Evolutionary conservation across 2,113 vertebrate genomes (phyloP).

Genomic region (Rhodinocichla rosea): DNA sequence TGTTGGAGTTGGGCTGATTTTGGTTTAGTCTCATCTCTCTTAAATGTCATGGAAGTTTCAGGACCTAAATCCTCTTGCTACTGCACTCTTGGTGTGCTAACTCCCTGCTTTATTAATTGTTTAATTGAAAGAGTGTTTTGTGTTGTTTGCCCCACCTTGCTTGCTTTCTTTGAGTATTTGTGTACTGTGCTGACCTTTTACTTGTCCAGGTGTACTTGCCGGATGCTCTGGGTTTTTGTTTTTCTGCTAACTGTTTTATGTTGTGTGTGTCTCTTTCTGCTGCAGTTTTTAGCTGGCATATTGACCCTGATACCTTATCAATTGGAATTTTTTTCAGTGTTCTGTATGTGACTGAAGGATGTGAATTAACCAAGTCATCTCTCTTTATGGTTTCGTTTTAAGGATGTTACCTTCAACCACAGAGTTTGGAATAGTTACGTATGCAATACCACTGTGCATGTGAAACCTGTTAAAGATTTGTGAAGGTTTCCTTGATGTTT

Average conservation of each 20-base stretch:
- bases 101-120: not conserved
- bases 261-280: not conserved
- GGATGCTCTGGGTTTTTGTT: not conserved
- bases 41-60: not conserved
- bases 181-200: not conserved
- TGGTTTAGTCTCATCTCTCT: not conserved
- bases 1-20: not conserved
- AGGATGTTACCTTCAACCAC: fast-evolving
- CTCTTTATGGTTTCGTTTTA: not conserved
- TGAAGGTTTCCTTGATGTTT: not conserved
- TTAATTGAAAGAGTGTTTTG: not conserved
- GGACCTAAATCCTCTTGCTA: not conserved
- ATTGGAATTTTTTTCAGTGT: not conserved
- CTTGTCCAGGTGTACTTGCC: not conserved
- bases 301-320: not conserved
- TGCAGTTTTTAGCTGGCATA: not conserved
- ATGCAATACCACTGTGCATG: not conserved
- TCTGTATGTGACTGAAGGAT: not conserved
- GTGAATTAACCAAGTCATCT: not conserved
- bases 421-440: not conserved
- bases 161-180: not conserved
- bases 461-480: not conserved
- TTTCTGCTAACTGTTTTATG: not conserved
- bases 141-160: not conserved
- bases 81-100: not conserved